Conservation (phyloP, 53 echinoderm and acorn worm genomes). For the Crossaster papposus region DNA sequence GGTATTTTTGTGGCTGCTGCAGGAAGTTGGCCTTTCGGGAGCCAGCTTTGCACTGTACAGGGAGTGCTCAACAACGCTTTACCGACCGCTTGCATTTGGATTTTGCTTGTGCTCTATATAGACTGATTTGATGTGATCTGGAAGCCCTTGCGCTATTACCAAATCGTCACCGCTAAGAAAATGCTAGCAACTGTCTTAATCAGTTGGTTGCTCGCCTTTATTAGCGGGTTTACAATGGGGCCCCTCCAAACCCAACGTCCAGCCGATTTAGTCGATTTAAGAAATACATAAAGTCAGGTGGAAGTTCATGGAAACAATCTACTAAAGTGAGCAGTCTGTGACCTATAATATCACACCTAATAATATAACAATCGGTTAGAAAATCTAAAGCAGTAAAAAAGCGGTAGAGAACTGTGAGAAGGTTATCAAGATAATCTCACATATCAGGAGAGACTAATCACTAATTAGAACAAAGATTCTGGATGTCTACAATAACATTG, state of each 20-base stretch:
- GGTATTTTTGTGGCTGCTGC: background rate
- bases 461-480: no score
- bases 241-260: background rate
- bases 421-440: no score
- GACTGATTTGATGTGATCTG: background rate
- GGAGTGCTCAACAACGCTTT: background rate
- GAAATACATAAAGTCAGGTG: no score
- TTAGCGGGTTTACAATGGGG: background rate
- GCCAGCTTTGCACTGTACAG: background rate
- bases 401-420: no score
- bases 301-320: no score
- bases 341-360: no score
- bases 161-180: background rate
- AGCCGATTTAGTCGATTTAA: no score
- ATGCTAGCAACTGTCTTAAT: background rate
- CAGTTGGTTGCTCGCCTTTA: background rate
- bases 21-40: conserved; percentile 33
- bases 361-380: no score
- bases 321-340: no score
- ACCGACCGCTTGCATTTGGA: background rate
- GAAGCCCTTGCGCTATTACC: conserved; percentile 10
- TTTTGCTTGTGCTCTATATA: background rate
- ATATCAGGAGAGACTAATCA: no score
- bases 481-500: no score
- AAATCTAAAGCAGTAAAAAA: no score